Evolutionary conservation across 2,797 vertebrate species (phyloP).

Genomic region (Sciurus carolinensis): DNA sequence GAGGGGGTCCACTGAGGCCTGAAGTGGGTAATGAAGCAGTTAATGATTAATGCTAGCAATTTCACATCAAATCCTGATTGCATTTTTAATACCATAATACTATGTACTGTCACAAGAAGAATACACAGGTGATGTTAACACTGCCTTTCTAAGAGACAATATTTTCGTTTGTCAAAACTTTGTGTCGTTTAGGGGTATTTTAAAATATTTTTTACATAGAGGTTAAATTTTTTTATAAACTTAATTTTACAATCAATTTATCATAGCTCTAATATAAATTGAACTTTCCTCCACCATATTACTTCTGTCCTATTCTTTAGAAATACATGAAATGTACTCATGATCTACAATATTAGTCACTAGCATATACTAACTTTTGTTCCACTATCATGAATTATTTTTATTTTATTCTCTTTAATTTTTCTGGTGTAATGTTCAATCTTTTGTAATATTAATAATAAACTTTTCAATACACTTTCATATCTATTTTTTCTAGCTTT

Average conservation of each 20-base stretch:
- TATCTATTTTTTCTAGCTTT: neutral
- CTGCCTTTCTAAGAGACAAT: neutral
- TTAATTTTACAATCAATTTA: neutral
- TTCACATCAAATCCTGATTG: neutral
- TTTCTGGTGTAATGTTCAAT: neutral
- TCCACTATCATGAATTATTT: neutral
- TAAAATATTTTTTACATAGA: neutral
- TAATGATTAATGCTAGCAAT: neutral
- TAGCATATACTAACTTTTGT: neutral
- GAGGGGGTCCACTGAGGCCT: accelerated
- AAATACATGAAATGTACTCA: neutral
- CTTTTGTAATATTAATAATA: neutral
- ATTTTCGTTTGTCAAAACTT: neutral
- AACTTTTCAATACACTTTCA: neutral
- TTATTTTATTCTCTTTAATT: neutral
- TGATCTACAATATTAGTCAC: neutral
- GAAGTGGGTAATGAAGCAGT: neutral
- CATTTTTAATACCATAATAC: neutral
- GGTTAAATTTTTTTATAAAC: neutral
- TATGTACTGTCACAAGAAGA: neutral
- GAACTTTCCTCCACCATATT: neutral
- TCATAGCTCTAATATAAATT: neutral
- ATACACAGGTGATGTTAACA: neutral
- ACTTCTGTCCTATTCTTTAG: neutral
- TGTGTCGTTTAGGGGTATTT: neutral